These are phyloP conservation scores for Lissonota sp. DNA, from an alignment of 2,888 invertebrate species.

Conservation along the genomic window DNA sequence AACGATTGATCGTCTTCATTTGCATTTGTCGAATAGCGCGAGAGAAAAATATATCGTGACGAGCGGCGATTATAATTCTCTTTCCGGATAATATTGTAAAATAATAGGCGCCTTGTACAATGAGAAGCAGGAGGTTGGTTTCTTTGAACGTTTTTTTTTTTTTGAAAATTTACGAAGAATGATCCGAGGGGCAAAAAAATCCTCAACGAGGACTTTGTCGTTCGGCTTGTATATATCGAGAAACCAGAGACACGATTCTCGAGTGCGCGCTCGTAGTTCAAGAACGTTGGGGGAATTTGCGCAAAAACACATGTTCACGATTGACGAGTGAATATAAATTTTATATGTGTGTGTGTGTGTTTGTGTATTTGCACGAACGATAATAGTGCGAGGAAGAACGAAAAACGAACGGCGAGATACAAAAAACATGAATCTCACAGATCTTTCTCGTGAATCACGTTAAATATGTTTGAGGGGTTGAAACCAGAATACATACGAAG, in stretches of 20 bases:
- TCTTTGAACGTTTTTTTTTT: not conserved
- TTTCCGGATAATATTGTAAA: not conserved
- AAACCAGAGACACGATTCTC: slow-evolving; percentile 46
- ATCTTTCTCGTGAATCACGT: slow-evolving; percentile 4
- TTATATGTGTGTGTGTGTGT: slow-evolving; percentile 1
- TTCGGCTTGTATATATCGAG: slow-evolving; percentile 4
- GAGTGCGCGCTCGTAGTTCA: slow-evolving; percentile 63
- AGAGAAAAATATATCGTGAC: not conserved
- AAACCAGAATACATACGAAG: no score
- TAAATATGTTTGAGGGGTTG: not conserved
- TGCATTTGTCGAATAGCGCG: slow-evolving; percentile 4
- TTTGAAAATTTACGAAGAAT: not conserved
- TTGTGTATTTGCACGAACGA: not conserved
- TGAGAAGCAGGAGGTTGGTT: not conserved
- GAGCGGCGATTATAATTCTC: not conserved
- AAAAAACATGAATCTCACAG: slow-evolving; percentile 11
- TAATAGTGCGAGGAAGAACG: not conserved
- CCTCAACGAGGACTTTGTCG: slow-evolving; percentile 53
- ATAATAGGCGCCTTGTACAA: slow-evolving; percentile 35
- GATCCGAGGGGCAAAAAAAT: slow-evolving; percentile 22
- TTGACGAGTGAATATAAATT: slow-evolving; percentile 40
- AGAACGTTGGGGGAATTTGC: slow-evolving; percentile 58
- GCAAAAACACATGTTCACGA: slow-evolving; percentile 57
- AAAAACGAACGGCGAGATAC: slow-evolving; percentile 1
- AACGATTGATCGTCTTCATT: not conserved